Base-by-base conservation (phyloP, 2,888 invertebrate genomes). In the Tenthredo livida region DNA sequence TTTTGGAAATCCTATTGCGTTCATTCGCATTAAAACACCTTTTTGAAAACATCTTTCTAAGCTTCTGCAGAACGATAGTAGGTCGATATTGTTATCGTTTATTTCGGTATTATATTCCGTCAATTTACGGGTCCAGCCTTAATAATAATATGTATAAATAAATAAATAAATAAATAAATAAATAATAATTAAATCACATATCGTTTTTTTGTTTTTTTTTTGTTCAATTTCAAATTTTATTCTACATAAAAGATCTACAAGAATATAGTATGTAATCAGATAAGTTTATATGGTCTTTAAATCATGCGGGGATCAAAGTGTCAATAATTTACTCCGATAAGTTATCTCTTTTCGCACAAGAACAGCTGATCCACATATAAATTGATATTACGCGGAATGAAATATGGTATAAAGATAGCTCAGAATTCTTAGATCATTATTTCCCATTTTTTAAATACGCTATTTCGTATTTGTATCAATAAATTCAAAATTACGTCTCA, bases 1-100 rank as follows among this genome's bases (percentile, higher is more conserved):
- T 88, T 93, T 94, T 43, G 92, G 90, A 85, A 94, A 93, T 58
- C 93, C 94, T 85, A 94, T 90, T 4, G 92, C 90, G 87, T 92
- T 93, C 72, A 93, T 88, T 47, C 92, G 93, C 78, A 92, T 89
- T 72, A 93, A 88, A 25, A 96, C 91, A 29, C 96, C 96, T 89
- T 94, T 94, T 86, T 94, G 93, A 86, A 96, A 94, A 85, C 96
- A 95, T 89, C 92, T 94, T 90, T 96, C 96, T 70, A 96, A 88
- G 85, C 94, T 94, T 88, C 93, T 93, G 89, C 95, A 95, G 86
- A 96, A 94, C 10, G 92, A 90, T 77, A 92, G 88, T 17, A 96
- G 90, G 86, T 94, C 90, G 58, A 92, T 90, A 90, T 95, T 94
- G 17, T 93, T 91, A 89, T 96, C 95, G 15, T 90, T 92, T 85